Conservation (phyloP, 2,113 vertebrate species). For the Shinisaurus crocodilurus region DNA sequence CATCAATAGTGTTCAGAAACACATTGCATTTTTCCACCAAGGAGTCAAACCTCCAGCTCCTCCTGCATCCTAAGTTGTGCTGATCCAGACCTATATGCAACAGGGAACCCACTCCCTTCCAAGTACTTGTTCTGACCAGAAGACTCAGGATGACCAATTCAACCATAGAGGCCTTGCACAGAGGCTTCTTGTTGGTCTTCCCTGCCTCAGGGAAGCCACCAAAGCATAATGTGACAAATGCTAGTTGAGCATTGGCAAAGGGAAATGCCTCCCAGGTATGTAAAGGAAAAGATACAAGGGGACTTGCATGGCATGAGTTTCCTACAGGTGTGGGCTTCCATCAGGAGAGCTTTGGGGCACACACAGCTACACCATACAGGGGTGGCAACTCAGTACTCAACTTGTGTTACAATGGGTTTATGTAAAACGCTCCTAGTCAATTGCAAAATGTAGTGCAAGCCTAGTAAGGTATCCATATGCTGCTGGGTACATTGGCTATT, state of each 20-base stretch:
- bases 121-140: neutral
- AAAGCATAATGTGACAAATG: neutral
- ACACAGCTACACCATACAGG: neutral
- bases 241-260: neutral
- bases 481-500: neutral
- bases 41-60: neutral
- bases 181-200: neutral
- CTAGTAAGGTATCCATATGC: too few relatives aligned
- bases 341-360: neutral
- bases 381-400: neutral
- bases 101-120: neutral
- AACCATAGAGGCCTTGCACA: neutral
- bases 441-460: neutral
- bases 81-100: neutral
- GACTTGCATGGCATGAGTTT: neutral
- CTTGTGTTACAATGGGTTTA: neutral
- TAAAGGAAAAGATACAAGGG: neutral
- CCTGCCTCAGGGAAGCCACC: neutral
- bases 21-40: neutral
- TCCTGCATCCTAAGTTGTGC: neutral
- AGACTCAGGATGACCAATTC: neutral
- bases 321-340: accelerated
- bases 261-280: neutral
- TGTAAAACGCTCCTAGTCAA: neutral
- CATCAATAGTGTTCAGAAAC: neutral